Base-by-base conservation (phyloP, 2,888 invertebrate genomes). In the Orgyia antiqua region DNA sequence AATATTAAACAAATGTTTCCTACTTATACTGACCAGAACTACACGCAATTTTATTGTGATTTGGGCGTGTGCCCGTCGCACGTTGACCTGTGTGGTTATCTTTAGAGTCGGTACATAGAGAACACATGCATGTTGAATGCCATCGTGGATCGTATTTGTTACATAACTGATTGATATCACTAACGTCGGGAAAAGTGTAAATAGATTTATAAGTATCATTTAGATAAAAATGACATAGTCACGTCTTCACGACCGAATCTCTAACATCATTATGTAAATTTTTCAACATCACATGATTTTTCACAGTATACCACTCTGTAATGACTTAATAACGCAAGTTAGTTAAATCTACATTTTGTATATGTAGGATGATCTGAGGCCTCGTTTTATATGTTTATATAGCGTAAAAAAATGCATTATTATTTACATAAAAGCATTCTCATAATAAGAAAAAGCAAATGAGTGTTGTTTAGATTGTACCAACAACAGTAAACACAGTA, bases 41-140 rank as follows among this genome's bases (percentile, higher is more conserved):
- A 29, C 27, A 29, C 21, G 10, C 2, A 18, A 39, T 48, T 33
- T 30, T 46, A 33, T 36, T 31, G 31, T 23, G 42, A 42, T 58
- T 77, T 79, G 75, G 76, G 74, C 66, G 68, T 44, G 68, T 71
- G 77, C 75, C 75, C 75, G 50, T 6, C 9, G 15, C 20, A 20
- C n/a, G 9, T 20, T 68, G 75, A 74, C 69, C 72, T 58, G 58
- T 38, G 33, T 48, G 65, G 65, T 75, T 78, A 79, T 79, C 78
- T 79, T 77, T 79, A 77, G 77, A 67, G 63, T 55, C 56, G 63
- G 58, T 61, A 47, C 63, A 51, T 50, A 51, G 53, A 68, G 71
- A 72, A 71, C 70, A 68, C 72, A 65, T 60, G 51, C 46, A 56
- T 38, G 39, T 41, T 61, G 68, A 71, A 73, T 74, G 70, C 68